Evolutionary conservation across 1,140 invertebrate species (phyloP).

Genomic region (Drosophila biarmipes): DNA sequence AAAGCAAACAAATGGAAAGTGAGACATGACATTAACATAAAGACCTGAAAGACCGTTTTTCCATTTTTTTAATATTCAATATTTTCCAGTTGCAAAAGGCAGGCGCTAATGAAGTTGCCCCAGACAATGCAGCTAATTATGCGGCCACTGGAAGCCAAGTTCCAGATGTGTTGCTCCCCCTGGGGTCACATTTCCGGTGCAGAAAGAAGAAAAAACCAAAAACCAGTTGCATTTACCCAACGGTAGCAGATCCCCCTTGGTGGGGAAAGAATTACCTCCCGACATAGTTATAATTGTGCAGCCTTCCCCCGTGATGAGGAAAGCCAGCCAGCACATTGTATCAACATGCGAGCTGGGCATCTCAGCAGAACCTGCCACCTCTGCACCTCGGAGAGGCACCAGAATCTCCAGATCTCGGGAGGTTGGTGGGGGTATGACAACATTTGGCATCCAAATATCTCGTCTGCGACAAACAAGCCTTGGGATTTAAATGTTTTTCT

Average conservation of each 20-base stretch:
- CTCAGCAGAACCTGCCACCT: constrained; percentile 55
- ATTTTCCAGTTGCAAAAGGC: constrained; percentile 28
- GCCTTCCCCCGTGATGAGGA: background rate
- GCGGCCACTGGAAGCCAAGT: constrained; percentile 11
- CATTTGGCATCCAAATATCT: constrained; percentile 55
- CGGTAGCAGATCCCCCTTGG: constrained; percentile 55
- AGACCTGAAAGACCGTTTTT: constrained; percentile 1
- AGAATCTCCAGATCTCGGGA: constrained; percentile 4
- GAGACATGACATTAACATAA: constrained; percentile 56
- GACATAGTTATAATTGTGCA: constrained; percentile 53
- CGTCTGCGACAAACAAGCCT: constrained; percentile 54
- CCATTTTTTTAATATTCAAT: constrained; percentile 42
- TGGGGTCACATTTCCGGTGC: constrained; percentile 60
- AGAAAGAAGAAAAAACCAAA: constrained; percentile 38
- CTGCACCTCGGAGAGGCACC: constrained; percentile 2
- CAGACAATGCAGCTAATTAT: constrained; percentile 67
- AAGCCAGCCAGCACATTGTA: constrained; percentile 49
- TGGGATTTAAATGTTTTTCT: constrained; percentile 40
- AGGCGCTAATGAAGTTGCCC: constrained; percentile 34
- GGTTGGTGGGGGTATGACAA: constrained; percentile 18
- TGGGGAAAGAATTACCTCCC: constrained; percentile 10
- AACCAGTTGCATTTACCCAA: constrained; percentile 73
- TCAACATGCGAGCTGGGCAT: constrained; percentile 51
- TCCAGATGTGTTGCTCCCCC: constrained; percentile 22
- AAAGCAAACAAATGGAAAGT: constrained; percentile 27